Conservation (phyloP, 2,113 vertebrate species). For the Pachyramphus minor region DNA sequence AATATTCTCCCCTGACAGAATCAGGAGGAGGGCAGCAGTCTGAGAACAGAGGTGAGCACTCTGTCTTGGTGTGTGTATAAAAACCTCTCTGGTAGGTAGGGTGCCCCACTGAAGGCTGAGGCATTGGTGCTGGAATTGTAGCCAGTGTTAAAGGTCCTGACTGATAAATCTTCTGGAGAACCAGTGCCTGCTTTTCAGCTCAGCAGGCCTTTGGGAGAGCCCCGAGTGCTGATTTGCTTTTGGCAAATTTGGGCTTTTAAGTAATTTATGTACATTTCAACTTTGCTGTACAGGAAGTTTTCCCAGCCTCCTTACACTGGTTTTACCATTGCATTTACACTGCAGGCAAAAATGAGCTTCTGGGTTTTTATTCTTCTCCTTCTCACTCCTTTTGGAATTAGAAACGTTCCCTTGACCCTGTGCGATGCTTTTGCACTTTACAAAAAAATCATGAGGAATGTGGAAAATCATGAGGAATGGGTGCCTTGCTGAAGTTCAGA, state of each 20-base stretch:
- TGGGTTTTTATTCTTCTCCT: fast-evolving
- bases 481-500: background rate
- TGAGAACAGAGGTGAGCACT: background rate
- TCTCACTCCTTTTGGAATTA: background rate
- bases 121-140: background rate
- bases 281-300: background rate
- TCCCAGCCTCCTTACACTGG: background rate
- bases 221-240: background rate
- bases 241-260: background rate
- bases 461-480: background rate
- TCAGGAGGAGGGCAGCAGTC: background rate
- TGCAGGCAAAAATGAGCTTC: background rate
- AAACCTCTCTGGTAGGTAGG: background rate
- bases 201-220: background rate
- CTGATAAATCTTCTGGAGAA: background rate
- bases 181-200: background rate
- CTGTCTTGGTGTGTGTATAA: background rate
- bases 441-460: background rate
- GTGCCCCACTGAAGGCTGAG: background rate
- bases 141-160: background rate
- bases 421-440: background rate
- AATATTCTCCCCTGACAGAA: background rate
- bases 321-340: background rate
- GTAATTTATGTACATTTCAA: background rate
- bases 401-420: background rate